Conservation (phyloP, 2,888 invertebrate genomes). For the Lepidochitona cinerea region DNA sequence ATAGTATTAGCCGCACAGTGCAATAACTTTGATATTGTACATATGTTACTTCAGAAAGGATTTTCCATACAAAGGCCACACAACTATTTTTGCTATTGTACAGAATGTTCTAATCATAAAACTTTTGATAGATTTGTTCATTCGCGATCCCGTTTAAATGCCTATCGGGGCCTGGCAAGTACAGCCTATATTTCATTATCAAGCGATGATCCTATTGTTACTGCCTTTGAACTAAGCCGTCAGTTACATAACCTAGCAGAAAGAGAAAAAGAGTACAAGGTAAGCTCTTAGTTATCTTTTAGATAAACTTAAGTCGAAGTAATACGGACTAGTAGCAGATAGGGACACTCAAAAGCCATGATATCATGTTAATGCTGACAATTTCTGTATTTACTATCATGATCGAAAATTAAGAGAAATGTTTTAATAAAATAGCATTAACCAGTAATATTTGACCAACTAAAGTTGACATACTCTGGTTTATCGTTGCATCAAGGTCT, state of each 20-base stretch:
- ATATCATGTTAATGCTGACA: too few relatives aligned
- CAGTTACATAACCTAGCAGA: conserved; percentile 36
- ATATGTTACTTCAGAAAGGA: conserved; percentile 45
- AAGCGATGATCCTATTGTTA: conserved; percentile 42
- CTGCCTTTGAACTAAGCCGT: conserved; percentile 43
- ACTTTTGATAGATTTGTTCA: conserved; percentile 45
- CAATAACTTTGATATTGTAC: conserved; percentile 49
- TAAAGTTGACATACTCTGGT: too few relatives aligned
- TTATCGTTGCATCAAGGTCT: too few relatives aligned
- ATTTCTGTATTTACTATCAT: too few relatives aligned
- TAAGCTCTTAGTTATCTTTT: too few relatives aligned
- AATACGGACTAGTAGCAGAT: too few relatives aligned
- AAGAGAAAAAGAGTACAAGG: conserved; percentile 48
- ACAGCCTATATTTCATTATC: conserved; percentile 47
- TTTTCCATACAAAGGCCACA: conserved; percentile 42
- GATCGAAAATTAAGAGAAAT: too few relatives aligned
- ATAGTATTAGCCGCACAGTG: conserved; percentile 46
- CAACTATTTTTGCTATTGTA: conserved; percentile 46
- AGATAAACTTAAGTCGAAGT: too few relatives aligned
- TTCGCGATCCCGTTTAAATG: conserved; percentile 44
- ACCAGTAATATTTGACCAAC: too few relatives aligned
- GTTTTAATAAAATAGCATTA: too few relatives aligned
- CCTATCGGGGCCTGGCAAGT: conserved; percentile 44
- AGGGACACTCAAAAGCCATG: too few relatives aligned
- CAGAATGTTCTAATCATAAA: conserved; percentile 43